Base-by-base conservation (phyloP, 64 coral and sea anemone genomes). In the Actinia equina region DNA sequence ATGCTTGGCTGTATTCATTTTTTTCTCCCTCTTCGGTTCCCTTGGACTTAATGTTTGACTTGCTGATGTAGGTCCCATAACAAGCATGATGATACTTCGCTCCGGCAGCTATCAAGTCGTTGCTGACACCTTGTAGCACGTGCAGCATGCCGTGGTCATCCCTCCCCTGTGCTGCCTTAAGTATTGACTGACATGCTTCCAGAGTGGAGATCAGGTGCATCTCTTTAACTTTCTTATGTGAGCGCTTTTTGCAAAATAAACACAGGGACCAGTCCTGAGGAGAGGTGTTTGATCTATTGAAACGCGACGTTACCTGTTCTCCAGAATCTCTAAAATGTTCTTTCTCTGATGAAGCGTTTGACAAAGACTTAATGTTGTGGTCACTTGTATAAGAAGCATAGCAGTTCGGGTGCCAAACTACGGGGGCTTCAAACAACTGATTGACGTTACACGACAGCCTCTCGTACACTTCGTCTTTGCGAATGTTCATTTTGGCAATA, bases 91-190 rank as follows among this genome's bases (percentile, higher is more conserved):
- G 81, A 27, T 93, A 93, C 59, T 49, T 93, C 26, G 60, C 91
- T 83, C 63, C 91, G 18, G 86, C 91, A 44, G 91, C 86, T 60
- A 93, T 84, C 0, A 93, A 65, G 59, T 93, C 91, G 44, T 20
- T n/a, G 30, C 44, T 69, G 19, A 44, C 52, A 49, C 65, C n/a
- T 71, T 2, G 20, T 25, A 83, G 26, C 42, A 94, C 84, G 16
- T 44, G 42, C 41, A 44, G 45, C 45, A 80, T 44, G 19, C 17
- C 77, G 3, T 44, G 41, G 19, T 80, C 77, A 80, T 52, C 42
- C 25, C 42, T 80, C 19, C 12, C 77, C 42, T 45, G 12, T 45
- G 77, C 77, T 17, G 11, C 13, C 42, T 80, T 44, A 16, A 16
- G 13, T 15, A 80, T 80, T 2, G 77, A 18, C 45, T 80, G 17